These are phyloP conservation scores for Pyrgus malvae DNA, from an alignment of 2,888 invertebrate genomes.

Conservation along the genomic window DNA sequence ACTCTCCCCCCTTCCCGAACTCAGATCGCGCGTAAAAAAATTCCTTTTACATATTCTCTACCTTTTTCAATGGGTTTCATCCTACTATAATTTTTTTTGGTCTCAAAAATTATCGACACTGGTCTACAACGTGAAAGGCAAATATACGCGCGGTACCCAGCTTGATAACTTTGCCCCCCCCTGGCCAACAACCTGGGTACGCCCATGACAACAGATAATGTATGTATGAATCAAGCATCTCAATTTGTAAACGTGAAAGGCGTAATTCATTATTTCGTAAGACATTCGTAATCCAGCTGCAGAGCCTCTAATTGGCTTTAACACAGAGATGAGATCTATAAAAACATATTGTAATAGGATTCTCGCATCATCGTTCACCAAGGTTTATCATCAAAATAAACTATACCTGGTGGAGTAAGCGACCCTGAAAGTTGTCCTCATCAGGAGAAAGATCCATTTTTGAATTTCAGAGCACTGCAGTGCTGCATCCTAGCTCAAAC, in stretches of 20 bases:
- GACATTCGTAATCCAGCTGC: not conserved
- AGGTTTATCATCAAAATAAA: not conserved
- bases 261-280: conserved; percentile 1
- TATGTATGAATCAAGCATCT: too few relatives aligned
- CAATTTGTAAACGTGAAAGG: not conserved
- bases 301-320: conserved; percentile 9
- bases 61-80: too few relatives aligned
- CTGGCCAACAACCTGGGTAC: too few relatives aligned
- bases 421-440: conserved; percentile 90
- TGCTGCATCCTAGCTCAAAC: conserved; percentile 7
- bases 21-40: too few relatives aligned
- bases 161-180: too few relatives aligned
- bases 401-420: conserved; percentile 87
- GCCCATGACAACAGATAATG: too few relatives aligned
- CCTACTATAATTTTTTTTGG: too few relatives aligned
- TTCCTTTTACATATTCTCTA: too few relatives aligned
- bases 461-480: conserved; percentile 45
- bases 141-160: too few relatives aligned
- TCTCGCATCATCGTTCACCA: not conserved
- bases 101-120: too few relatives aligned
- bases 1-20: too few relatives aligned
- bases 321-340: not conserved
- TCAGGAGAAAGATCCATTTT: conserved; percentile 88
- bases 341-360: not conserved
- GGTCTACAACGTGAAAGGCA: too few relatives aligned